phyloP scores from a whole-genome alignment of 2,113 vertebrate species.

The Trogon melanurus region DNA sequence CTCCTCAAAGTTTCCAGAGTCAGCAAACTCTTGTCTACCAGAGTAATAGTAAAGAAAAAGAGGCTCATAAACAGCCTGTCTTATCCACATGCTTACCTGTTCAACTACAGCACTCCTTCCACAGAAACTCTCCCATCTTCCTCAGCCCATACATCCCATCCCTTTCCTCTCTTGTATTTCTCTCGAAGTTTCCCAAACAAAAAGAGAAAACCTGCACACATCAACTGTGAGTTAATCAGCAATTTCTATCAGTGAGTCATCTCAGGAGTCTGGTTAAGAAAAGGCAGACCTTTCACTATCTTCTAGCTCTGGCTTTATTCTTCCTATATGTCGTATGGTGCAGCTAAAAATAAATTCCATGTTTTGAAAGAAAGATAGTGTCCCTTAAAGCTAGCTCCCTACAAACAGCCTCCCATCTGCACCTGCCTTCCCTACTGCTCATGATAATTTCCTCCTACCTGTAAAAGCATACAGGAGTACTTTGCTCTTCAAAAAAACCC shows the following conservation, averaged over 20 bases:
- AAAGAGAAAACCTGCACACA: neutral
- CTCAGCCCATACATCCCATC: neutral
- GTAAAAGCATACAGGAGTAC: neutral
- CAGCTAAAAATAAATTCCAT: neutral
- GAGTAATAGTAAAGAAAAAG: neutral
- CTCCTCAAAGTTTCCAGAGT: neutral
- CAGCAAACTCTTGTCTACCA: fast-evolving
- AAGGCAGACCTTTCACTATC: neutral
- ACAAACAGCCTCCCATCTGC: neutral
- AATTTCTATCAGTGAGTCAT: neutral
- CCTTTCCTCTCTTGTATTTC: neutral
- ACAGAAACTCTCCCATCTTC: fast-evolving
- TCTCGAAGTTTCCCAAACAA: neutral
- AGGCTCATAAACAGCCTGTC: fast-evolving
- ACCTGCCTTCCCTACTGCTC: neutral
- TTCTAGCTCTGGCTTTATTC: neutral
- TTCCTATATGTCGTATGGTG: neutral
- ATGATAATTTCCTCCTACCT: neutral
- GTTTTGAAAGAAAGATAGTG: neutral
- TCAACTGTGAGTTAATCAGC: neutral
- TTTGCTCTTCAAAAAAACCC: neutral
- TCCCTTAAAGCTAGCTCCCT: neutral
- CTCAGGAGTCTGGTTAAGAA: neutral
- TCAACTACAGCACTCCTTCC: fast-evolving
- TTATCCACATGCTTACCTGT: fast-evolving